Base-by-base conservation (phyloP, 2,888 invertebrate species). In the Drosophila paramelanica region DNA sequence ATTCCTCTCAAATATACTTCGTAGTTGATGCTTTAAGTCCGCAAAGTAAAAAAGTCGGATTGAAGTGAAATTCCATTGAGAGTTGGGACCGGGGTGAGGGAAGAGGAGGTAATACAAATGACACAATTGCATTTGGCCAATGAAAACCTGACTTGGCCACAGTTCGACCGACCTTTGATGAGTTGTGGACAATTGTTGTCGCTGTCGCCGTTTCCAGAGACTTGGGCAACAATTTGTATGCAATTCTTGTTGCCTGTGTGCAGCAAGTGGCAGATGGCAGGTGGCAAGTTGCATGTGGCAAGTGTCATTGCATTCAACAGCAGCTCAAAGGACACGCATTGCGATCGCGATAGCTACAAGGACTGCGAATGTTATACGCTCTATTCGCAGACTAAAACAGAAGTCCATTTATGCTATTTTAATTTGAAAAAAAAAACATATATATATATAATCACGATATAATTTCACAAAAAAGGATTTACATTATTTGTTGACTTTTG, bases 201-300 rank as follows among this genome's bases (percentile, higher is more conserved):
- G 67, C 33, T 65, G 31, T 41, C 14, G 11, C 27, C 25, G 20
- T 25, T 41, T 39, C 31, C 3, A 11, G 8, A 27, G 41, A 13
- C 51, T 47, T 31, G 69, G 23, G 47, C 49, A 55, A 46, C 53
- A 64, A 55, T 52, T 70, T 52, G 61, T 49, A 52, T 45, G 52
- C 71, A 55, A 57, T 41, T 72, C 61, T 60, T 45, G 45, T 38
- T 69, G 51, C 51, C 36, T 5, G 23, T 23, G 23, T 53, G 50
- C 45, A 51, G 61, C 65, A 73, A 33, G 56, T 39, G 66, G 14
- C 55, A 73, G 25, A 45, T 61, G 55, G 17, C 58, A 65, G 46
- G 17, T 45, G 66, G 13, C 65, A 64, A 43, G 36, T 55, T 56
- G 33, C 73, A 76, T 62, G 55, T 79, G 79, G 27, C 77, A 79